These are phyloP conservation scores for Orestias chungarensis DNA, from an alignment of 2,797 vertebrate species.

Conservation along the genomic window DNA sequence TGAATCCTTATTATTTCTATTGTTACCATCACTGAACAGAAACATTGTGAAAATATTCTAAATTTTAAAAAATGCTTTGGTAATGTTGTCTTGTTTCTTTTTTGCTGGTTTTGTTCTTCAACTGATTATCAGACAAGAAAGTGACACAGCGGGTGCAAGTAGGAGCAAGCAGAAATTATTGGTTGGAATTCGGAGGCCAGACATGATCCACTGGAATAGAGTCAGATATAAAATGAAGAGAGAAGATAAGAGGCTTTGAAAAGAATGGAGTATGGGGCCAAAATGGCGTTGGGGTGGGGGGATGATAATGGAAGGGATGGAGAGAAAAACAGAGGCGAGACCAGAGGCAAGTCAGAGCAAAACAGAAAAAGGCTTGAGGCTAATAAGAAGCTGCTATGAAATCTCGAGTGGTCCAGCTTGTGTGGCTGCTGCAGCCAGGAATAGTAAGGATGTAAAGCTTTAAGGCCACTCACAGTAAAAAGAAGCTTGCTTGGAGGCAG, in stretches of 20 bases:
- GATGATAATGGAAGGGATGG: constrained; percentile 47
- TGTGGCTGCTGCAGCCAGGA: constrained; percentile 43
- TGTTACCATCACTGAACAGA: constrained; percentile 6
- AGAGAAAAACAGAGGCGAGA: constrained; percentile 50
- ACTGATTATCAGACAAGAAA: constrained; percentile 27
- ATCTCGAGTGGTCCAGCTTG: constrained; percentile 39
- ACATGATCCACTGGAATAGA: constrained; percentile 39
- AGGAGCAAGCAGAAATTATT: constrained; percentile 55
- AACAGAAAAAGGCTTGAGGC: constrained; percentile 56
- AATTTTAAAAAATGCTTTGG: constrained; percentile 12
- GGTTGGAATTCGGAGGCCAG: constrained; percentile 50
- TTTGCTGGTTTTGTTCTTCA: constrained; percentile 41
- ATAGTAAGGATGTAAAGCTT: constrained; percentile 47
- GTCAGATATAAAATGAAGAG: constrained; percentile 19
- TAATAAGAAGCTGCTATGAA: constrained; percentile 46
- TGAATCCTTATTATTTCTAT: constrained; percentile 41
- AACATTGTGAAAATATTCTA: constrained; percentile 4
- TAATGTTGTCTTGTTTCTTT: constrained; percentile 20
- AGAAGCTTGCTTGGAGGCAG: constrained; percentile 14
- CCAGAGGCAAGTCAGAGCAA: constrained; percentile 41
- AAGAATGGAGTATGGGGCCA: constrained; percentile 29
- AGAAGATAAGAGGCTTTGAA: constrained; percentile 49
- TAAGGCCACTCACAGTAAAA: constrained; percentile 30
- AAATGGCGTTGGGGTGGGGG: constrained; percentile 21
- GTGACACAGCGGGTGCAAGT: constrained; percentile 14